Conservation (phyloP, 2,113 vertebrate genomes). For the Neotoma lepida region DNA sequence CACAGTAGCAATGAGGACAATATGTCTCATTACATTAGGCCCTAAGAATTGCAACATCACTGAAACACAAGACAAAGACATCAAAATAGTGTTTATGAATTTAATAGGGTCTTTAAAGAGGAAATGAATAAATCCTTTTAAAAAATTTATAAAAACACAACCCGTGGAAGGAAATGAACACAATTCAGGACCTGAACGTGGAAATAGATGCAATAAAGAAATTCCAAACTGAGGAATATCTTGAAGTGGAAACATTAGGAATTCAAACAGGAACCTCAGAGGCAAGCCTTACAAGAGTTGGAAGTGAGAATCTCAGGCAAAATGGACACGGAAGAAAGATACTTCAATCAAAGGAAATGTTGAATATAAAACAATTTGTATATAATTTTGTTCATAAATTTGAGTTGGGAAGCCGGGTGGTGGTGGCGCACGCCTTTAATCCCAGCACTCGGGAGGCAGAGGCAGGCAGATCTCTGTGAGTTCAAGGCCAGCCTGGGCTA, state of each 20-base stretch:
- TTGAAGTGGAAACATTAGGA: neutral
- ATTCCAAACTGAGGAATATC: neutral
- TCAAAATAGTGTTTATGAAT: neutral
- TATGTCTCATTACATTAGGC: neutral
- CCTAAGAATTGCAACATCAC: neutral
- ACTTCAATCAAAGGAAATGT: neutral
- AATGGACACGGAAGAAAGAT: neutral
- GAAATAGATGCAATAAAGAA: neutral
- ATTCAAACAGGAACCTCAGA: neutral
- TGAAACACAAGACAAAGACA: neutral
- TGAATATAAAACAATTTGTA: neutral
- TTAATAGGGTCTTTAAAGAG: neutral
- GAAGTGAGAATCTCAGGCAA: neutral
- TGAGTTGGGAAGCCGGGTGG: too few relatives aligned
- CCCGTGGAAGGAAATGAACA: neutral
- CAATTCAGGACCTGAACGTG: neutral
- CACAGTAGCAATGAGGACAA: neutral
- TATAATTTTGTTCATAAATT: too few relatives aligned
- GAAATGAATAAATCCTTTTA: neutral
- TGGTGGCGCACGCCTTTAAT: too few relatives aligned
- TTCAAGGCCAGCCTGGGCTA: too few relatives aligned
- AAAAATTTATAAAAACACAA: neutral
- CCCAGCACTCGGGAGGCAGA: too few relatives aligned
- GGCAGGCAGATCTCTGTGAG: too few relatives aligned
- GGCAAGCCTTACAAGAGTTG: neutral